Percentiles rank a stretch among this genome's conserved stretches.
Conservation (phyloP, 2,113 vertebrate species). For the Sarotherodon lohbergeri region DNA sequence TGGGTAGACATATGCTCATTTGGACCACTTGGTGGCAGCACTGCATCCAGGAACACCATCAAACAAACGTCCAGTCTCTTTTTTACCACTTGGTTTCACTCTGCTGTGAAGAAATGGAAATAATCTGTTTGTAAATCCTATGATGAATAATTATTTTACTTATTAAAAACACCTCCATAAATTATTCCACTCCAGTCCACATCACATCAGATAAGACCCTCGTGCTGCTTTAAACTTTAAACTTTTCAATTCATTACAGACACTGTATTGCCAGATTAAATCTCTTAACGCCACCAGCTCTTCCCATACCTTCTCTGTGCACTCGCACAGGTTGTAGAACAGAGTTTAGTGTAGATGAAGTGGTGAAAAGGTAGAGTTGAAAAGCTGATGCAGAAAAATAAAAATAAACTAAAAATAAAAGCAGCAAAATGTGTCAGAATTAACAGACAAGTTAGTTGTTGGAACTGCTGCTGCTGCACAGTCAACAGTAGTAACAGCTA, state of each 20-base stretch:
- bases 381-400: not conserved
- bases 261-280: not conserved
- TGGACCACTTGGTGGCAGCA: not conserved
- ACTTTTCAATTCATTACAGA: not conserved
- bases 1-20: not conserved
- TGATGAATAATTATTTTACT: not conserved
- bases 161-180: not conserved
- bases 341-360: not conserved
- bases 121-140: not conserved
- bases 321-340: not conserved
- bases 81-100: not conserved
- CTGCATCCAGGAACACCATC: not conserved
- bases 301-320: accelerated
- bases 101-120: not conserved
- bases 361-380: not conserved
- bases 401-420: not conserved
- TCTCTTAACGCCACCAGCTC: not conserved
- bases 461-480: not conserved
- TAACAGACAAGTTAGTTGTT: not conserved
- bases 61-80: not conserved
- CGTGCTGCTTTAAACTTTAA: not conserved
- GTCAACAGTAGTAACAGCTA: not conserved
- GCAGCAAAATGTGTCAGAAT: not conserved
- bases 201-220: not conserved
- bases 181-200: not conserved